These are phyloP conservation scores for Chionoecetes opilio DNA, from an alignment of 1,140 invertebrate species.

Conservation along the genomic window DNA sequence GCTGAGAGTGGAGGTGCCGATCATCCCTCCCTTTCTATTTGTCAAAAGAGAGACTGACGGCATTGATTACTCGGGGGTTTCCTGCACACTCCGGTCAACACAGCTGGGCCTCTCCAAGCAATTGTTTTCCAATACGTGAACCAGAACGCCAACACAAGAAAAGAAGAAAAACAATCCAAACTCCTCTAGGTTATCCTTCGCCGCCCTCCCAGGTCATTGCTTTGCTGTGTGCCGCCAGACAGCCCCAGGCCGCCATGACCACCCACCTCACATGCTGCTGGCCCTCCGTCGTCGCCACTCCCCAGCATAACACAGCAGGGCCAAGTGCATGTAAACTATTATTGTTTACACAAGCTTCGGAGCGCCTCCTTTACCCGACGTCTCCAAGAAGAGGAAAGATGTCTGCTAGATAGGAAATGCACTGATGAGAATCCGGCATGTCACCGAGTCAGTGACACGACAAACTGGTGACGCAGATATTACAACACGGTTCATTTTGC, in stretches of 20 bases:
- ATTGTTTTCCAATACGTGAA: constrained; percentile 9
- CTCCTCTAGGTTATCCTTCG: not conserved
- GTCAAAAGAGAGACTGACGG: not conserved
- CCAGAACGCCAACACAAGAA: not conserved
- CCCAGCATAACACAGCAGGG: not conserved
- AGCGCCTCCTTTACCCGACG: not conserved
- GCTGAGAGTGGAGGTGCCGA: not conserved
- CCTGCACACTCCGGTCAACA: not conserved
- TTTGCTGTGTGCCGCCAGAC: not conserved
- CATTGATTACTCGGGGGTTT: not conserved
- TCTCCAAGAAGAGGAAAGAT: not conserved
- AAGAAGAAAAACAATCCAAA: not conserved
- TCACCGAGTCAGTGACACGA: not conserved
- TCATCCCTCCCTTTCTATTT: not conserved
- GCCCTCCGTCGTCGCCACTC: not conserved
- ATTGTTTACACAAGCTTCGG: not conserved
- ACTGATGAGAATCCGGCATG: not conserved
- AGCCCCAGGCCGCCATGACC: not conserved
- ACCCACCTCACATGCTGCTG: not conserved
- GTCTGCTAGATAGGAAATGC: not conserved
- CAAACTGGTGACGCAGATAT: not conserved
- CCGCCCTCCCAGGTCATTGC: not conserved
- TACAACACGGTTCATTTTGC: not conserved
- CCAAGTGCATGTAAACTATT: constrained; percentile 10
- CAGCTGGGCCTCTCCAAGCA: constrained; percentile 1